Base-by-base conservation (phyloP, 2,797 vertebrate genomes). In the Sebastes reedi region DNA sequence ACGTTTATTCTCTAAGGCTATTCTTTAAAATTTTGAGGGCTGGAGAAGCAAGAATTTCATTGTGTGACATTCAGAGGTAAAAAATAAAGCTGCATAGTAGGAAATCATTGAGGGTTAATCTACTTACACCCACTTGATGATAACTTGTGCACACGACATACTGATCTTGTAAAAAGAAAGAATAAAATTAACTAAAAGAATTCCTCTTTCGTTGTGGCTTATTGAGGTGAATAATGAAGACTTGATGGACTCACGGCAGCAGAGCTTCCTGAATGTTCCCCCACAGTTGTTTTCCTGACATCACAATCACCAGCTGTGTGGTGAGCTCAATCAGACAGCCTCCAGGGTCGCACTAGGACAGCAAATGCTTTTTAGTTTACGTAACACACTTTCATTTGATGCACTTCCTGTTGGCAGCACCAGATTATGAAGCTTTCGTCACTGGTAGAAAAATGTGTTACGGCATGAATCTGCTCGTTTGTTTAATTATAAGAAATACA, bases 251-350 rank as follows among this genome's bases (percentile, higher is more conserved):
- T 95, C 95, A 99, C 98, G 98, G 98, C 81, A 98, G 95, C 72
- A 98, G 92, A 12, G 97, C 97, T 88, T 99, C 98, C 67, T 99
- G 97, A 84, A 99, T 94, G 66, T 99, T 99, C 3, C 97, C 97
- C 90, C 97, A 99, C 71, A 99, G 87, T 89, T 99, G 98, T 80
- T 98, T 99, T 24, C 98, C 98, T 34, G 94, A 95, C 98, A 99
- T 99, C 78, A 99, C 95, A 2, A 99, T 99, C 83, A 98, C 97
- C 85, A 99, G 90, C 87, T 99, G 98, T 0, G 98, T 98, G n/a
- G 98, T 99, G 85, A 99, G 71, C 87, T 99, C 98, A 75, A 99
- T 97, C 82, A 99, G 91, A 82, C 98, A 99, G 60, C 98, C 98
- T 0, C 96, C 98, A 39, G 98, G 97, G 82, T 98, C 98, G 20